Evolutionary conservation across 2,797 vertebrate genomes (phyloP).

Genomic region (Prionace glauca): DNA sequence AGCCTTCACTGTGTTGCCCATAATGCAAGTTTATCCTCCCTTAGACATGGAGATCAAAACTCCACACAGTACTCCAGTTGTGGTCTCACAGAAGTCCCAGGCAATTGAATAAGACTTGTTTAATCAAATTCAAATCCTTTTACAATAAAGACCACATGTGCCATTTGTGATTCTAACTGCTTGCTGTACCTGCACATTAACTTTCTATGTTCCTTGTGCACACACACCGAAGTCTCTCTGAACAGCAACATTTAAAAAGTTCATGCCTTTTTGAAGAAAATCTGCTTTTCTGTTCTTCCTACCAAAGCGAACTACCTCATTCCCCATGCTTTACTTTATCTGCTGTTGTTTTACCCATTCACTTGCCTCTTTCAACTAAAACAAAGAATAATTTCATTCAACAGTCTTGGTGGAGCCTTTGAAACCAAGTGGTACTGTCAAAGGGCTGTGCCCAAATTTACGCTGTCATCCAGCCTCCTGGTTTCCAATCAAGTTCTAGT

Average conservation of each 20-base stretch:
- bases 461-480: neutral
- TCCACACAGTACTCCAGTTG: neutral
- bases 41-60: neutral
- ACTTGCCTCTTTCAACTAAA: neutral
- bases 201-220: neutral
- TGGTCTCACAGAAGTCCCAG: neutral
- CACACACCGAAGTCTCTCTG: neutral
- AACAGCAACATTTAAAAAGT: neutral
- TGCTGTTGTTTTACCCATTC: neutral
- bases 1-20: neutral
- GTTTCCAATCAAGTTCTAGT: neutral
- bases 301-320: neutral
- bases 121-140: neutral
- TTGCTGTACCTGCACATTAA: neutral
- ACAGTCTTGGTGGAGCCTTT: neutral
- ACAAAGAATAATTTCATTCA: neutral
- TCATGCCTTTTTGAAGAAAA: neutral
- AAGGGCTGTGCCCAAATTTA: neutral
- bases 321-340: neutral
- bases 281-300: neutral
- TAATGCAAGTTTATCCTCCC: neutral
- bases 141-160: neutral
- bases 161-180: neutral
- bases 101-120: neutral
- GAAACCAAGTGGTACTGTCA: neutral